A percentile compares a stretch with the other conserved stretches of the same genome.
Conservation (phyloP, 2,888 invertebrate species). For the Diplolepis rosae region DNA sequence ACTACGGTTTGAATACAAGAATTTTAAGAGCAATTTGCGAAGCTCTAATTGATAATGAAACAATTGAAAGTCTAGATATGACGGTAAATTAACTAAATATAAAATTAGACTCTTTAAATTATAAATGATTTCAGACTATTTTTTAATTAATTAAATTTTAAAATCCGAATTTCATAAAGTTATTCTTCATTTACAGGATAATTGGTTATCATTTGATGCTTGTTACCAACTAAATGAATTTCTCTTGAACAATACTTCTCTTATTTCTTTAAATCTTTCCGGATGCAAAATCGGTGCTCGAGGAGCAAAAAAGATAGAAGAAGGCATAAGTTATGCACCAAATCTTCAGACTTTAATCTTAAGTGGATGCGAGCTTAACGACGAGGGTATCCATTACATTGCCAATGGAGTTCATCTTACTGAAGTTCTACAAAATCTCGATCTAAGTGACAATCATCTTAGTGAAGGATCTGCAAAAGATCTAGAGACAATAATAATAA, state of each 20-base stretch:
- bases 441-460: slow-evolving; percentile 75
- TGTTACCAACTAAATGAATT: slow-evolving; percentile 69
- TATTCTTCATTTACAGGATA: slow-evolving; percentile 74
- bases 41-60: slow-evolving; percentile 56
- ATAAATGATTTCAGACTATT: background rate
- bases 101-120: slow-evolving; percentile 15
- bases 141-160: background rate
- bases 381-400: slow-evolving; percentile 70
- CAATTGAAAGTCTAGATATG: slow-evolving; percentile 59
- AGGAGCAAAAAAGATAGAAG: slow-evolving; percentile 69
- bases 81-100: slow-evolving; percentile 51
- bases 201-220: slow-evolving; percentile 69
- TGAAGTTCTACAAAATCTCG: slow-evolving; percentile 68
- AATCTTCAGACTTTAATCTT: slow-evolving; percentile 70
- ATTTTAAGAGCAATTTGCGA: slow-evolving; percentile 58
- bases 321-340: slow-evolving; percentile 66
- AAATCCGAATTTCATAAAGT: background rate
- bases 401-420: slow-evolving; percentile 66
- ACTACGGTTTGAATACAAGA: slow-evolving; percentile 61
- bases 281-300: slow-evolving; percentile 73
- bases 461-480: slow-evolving; percentile 70
- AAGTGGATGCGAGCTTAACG: slow-evolving; percentile 73
- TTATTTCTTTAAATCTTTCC: slow-evolving; percentile 68
- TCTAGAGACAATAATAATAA: slow-evolving; percentile 70
- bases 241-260: slow-evolving; percentile 66